Evolutionary conservation across 2,113 vertebrate genomes (phyloP), one percentile per base, ranked within the genome.

Genomic region (Bujurquina vittata): DNA sequence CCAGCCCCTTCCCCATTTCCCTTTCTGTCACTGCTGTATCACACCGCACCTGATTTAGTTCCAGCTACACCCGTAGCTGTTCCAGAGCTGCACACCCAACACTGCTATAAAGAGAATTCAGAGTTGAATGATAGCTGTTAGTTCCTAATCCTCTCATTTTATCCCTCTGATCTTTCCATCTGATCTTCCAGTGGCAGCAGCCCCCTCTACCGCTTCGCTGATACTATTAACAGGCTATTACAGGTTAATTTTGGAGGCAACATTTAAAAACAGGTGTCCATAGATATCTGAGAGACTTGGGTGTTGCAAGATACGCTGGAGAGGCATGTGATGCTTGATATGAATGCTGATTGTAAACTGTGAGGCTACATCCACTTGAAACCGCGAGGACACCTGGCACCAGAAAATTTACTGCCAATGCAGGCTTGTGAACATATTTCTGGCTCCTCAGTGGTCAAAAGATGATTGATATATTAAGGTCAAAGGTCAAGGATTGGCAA

Each of bases 181-280:
- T 84, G 75, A 88, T 84, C 81, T 77, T 81, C 46, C 23, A n/a
- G 18, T 82, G 72, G 62, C 77, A 62, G 54, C 23, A 62, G 37
- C 10, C n/a, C 22, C 22, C 14, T 18, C 33, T 22, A 29, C 40
- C 23, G 69, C 26, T 83, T 73, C 10, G n/a, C 58, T 12, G 69
- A 82, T 17, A 31, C 46, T 31, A 60, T 73, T 77, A 72, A 72
- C 37, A 57, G 40, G 35, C 22, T 37, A 17, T 18, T 0, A 17
- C 56, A 33, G 75, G 58, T 83, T 86, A 69, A 85, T 84, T 92
- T 84, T 81, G 69, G 84, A 89, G 75, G 23, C 35, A 78, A 83
- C 81, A 75, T 89, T 59, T 35, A 33, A 73, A 75, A 54, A 84
- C 86, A 88, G 77, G 69, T 86, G 84, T 77, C 63, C 17, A n/a